Evolutionary conservation across 2,888 invertebrate genomes (phyloP), one percentile per base, ranked within the genome.

Genomic region (Coenonympha glycerion): DNA sequence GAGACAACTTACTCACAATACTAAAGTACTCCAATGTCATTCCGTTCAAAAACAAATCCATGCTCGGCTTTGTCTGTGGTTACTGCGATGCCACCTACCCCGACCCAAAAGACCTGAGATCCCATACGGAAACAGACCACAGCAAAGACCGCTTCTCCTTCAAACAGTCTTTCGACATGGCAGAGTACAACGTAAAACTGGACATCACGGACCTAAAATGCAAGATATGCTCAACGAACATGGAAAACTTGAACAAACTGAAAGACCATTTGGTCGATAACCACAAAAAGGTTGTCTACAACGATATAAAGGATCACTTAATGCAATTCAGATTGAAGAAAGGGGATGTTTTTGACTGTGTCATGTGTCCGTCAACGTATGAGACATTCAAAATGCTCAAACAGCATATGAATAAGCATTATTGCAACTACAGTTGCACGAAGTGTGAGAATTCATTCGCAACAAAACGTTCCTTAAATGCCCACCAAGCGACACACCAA

Each of bases 371-470:
- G 0, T 71, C 77, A 0, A 80, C 76, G 0, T 85, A 84, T 40
- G 85, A 85, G 37, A 85, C 84, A 0, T 86, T 84, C 45, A 83
- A 84, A 42, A 84, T 80, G 81, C 15, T 86, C 0, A 80, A 80
- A 58, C 84, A 83, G 21, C 85, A 86, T 33, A 85, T 86, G 85
- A 85, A 86, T 6, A 68, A 68, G 1, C 85, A 85, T 55, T 85
- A 83, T 18, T 61, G 61, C 0, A 84, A 85, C 16, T 84, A 79
- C 26, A 65, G 59, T 0, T 85, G 85, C n/a, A 56, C 45, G 0
- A 66, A 69, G 6, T 85, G 85, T 50, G 72, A 79, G 3, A 63
- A 77, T 0, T 63, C 77, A 0, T 86, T 84, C 3, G 78, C 77
- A 0, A 85, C 82, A 0, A 79, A 76, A 3, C 45, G 83, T 0